phyloP scores from a whole-genome alignment of 1,140 invertebrate species.

The Caenorhabditis remanei region DNA sequence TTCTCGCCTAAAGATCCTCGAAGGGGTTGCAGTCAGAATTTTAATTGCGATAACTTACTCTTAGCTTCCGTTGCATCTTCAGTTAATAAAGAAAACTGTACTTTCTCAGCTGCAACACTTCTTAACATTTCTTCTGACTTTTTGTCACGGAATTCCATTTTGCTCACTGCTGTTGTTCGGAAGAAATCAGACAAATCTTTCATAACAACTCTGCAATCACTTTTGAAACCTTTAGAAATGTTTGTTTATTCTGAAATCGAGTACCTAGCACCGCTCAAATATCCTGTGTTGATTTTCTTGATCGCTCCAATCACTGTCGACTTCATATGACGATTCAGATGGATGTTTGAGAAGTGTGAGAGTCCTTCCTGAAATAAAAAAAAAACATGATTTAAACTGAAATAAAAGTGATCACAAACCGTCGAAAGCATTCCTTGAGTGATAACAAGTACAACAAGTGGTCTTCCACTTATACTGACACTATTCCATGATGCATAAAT shows the following conservation, averaged over 20 bases:
- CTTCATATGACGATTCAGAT: slow-evolving; percentile 71
- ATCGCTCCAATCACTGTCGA: slow-evolving; percentile 95
- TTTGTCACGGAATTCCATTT: slow-evolving; percentile 74
- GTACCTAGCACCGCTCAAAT: slow-evolving; percentile 92
- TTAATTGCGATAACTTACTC: slow-evolving; percentile 3
- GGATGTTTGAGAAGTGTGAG: slow-evolving; percentile 61
- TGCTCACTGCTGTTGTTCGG: slow-evolving; percentile 77
- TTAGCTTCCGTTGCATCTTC: slow-evolving; percentile 56
- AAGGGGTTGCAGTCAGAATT: not conserved
- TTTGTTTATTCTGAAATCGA: not conserved
- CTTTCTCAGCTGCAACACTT: slow-evolving; percentile 55
- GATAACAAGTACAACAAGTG: slow-evolving; percentile 89
- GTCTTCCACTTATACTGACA: slow-evolving; percentile 88
- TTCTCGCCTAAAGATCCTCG: slow-evolving; percentile 23
- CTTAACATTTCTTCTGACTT: slow-evolving; percentile 68
- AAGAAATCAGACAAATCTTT: slow-evolving; percentile 77
- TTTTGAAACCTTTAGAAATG: not conserved
- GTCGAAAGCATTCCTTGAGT: slow-evolving; percentile 86
- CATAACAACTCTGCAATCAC: slow-evolving; percentile 76
- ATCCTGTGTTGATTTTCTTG: slow-evolving; percentile 97
- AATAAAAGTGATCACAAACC: slow-evolving; percentile 31
- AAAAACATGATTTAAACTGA: not conserved
- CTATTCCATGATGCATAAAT: slow-evolving; percentile 92
- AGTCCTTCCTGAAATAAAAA: slow-evolving; percentile 60
- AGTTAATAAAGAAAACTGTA: slow-evolving; percentile 58